Conservation (phyloP, 2,888 invertebrate genomes). For the Morpho deidamia region DNA sequence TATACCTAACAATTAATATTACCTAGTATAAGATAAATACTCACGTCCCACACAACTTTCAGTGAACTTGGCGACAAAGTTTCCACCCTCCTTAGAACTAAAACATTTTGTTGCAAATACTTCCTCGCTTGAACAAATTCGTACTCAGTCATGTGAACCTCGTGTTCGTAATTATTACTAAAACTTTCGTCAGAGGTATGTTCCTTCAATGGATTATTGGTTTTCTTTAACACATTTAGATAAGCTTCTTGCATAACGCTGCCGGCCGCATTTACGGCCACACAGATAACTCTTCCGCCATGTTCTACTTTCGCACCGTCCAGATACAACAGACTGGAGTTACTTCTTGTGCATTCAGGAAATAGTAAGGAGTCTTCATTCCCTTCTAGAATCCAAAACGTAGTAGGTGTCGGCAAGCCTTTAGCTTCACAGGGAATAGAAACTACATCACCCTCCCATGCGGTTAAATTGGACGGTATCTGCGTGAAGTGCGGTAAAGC, state of each 20-base stretch:
- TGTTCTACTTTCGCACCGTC: constrained; percentile 64
- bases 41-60: constrained; percentile 89
- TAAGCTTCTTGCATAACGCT: constrained; percentile 73
- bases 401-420: constrained; percentile 95
- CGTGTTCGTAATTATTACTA: constrained; percentile 53
- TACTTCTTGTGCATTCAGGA: constrained; percentile 72
- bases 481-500: constrained; percentile 93
- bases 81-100: constrained; percentile 83
- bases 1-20: constrained; percentile 8
- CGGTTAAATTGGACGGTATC: constrained; percentile 92
- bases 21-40: constrained; percentile 40
- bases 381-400: constrained; percentile 97
- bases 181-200: constrained; percentile 49
- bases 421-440: constrained; percentile 94
- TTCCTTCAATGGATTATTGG: constrained; percentile 57
- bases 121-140: constrained; percentile 88
- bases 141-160: constrained; percentile 81
- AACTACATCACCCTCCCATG: constrained; percentile 91
- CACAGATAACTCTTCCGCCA: constrained; percentile 70
- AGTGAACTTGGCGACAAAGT: constrained; percentile 87
- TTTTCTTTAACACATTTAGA: constrained; percentile 66
- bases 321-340: constrained; percentile 68
- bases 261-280: constrained; percentile 71
- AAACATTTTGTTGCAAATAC: constrained; percentile 87
- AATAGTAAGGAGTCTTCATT: constrained; percentile 82